Evolutionary conservation across 2,888 invertebrate genomes (phyloP), one percentile per base, ranked within the genome.

Genomic region (Campopleginae sp.): DNA sequence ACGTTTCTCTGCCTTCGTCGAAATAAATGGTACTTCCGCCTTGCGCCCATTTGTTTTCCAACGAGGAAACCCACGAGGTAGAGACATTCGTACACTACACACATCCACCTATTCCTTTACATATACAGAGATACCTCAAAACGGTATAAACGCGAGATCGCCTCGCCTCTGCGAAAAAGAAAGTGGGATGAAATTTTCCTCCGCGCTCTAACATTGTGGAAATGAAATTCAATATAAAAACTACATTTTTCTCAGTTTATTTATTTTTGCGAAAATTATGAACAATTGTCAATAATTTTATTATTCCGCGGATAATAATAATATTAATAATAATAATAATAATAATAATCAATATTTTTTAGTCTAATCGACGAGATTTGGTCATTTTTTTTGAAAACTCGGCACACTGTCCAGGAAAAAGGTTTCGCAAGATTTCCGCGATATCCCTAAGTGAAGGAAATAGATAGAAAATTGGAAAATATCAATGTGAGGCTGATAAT

Each of bases 11-110:
- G 85, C 88, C 85, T 83, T 81, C 77, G 65, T 82, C 85, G 87
- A 86, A 88, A 89, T 88, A 89, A 89, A 89, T 89, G 88, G 88
- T 87, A 81, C 88, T 88, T 86, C 82, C 86, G 86, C 85, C 86
- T 79, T 80, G 76, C 74, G 84, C 84, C 87, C 87, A 87, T 88
- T 88, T 88, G 88, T 88, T 88, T 87, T 84, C 86, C 83, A 83
- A 78, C 83, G 80, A 83, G 80, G 76, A 77, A 54, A 80, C 72
- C 76, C 77, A 72, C 63, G 72, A 83, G 83, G 77, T 46, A 68
- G 33, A 42, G 54, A 77, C 54, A 76, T 66, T 54, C 51, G 44
- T 54, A 61, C 17, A 72, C 48, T 17, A 76, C 38, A 76, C 71
- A 66, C n/a, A 74, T 54, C 19, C 58, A 8, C 12, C 10, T 12